These are phyloP conservation scores for Cavia porcellus DNA, from an alignment of 2,113 vertebrate species.

Conservation along the genomic window DNA sequence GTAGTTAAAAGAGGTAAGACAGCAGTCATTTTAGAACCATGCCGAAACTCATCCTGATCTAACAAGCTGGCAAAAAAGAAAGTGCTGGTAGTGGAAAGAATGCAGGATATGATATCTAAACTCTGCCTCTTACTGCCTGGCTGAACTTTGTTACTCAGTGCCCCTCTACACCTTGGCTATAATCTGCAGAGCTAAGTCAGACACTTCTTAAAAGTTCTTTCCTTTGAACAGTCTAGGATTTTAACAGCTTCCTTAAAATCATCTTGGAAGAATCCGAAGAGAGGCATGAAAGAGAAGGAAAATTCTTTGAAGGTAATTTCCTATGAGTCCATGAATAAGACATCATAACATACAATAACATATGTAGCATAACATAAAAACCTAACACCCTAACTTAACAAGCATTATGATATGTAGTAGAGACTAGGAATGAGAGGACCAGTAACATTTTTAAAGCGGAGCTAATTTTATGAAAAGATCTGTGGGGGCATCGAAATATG, in stretches of 20 bases:
- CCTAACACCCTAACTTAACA: neutral
- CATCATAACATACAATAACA: neutral
- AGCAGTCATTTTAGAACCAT: slow-evolving; percentile 27
- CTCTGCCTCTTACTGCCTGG: slow-evolving; percentile 19
- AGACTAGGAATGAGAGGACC: neutral
- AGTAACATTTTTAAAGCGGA: neutral
- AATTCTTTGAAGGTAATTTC: slow-evolving; percentile 11
- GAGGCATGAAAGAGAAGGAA: neutral
- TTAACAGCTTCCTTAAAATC: slow-evolving; percentile 37
- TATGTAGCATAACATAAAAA: neutral
- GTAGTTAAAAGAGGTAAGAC: slow-evolving; percentile 27
- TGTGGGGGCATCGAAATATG: neutral
- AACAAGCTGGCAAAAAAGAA: neutral
- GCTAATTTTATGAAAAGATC: slow-evolving; percentile 58
- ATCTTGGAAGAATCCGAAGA: slow-evolving; percentile 40
- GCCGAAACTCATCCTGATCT: slow-evolving; percentile 45
- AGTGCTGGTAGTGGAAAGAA: neutral
- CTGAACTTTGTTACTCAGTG: slow-evolving; percentile 49
- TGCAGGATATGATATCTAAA: neutral
- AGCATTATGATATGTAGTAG: neutral
- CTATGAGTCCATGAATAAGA: slow-evolving; percentile 24
- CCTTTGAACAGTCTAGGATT: slow-evolving; percentile 48
- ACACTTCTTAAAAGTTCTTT: slow-evolving; percentile 49
- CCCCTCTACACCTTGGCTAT: slow-evolving; percentile 31
- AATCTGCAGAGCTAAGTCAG: slow-evolving; percentile 38